These are phyloP conservation scores for Slavum lentiscoides DNA, from an alignment of 2,888 invertebrate species.

Conservation along the genomic window DNA sequence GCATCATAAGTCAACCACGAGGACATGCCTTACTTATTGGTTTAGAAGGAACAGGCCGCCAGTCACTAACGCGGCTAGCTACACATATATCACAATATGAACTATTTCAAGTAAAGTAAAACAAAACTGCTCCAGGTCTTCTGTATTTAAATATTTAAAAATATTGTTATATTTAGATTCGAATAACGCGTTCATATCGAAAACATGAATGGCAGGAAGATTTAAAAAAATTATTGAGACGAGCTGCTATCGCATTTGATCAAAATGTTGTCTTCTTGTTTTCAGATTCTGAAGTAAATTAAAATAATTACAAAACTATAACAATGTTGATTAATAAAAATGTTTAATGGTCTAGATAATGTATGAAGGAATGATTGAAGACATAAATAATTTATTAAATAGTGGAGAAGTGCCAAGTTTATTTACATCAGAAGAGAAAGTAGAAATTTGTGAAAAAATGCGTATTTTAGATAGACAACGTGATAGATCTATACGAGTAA, in stretches of 20 bases:
- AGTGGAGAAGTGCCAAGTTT: constrained; percentile 93
- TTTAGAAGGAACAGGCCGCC: constrained; percentile 90
- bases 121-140: not conserved
- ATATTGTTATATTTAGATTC: constrained; percentile 72
- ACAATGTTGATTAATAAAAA: too few species aligned
- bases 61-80: constrained; percentile 85
- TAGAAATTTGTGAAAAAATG: constrained; percentile 92
- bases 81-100: constrained; percentile 93
- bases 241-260: constrained; percentile 82
- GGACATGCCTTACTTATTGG: constrained; percentile 89
- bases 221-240: constrained; percentile 69
- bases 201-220: constrained; percentile 88
- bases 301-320: not conserved
- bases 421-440: constrained; percentile 81
- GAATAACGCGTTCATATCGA: constrained; percentile 67
- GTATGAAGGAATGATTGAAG: constrained; percentile 90
- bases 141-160: not conserved
- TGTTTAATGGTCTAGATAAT: constrained; percentile 78
- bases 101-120: constrained; percentile 67
- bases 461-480: constrained; percentile 80
- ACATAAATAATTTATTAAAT: constrained; percentile 88
- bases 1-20: constrained; percentile 88
- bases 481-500: constrained; percentile 74
- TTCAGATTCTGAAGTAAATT: constrained; percentile 78
- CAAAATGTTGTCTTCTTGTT: constrained; percentile 87